Evolutionary conservation across 2,113 vertebrate species (phyloP).

Genomic region (Nerophis lumbriciformis): DNA sequence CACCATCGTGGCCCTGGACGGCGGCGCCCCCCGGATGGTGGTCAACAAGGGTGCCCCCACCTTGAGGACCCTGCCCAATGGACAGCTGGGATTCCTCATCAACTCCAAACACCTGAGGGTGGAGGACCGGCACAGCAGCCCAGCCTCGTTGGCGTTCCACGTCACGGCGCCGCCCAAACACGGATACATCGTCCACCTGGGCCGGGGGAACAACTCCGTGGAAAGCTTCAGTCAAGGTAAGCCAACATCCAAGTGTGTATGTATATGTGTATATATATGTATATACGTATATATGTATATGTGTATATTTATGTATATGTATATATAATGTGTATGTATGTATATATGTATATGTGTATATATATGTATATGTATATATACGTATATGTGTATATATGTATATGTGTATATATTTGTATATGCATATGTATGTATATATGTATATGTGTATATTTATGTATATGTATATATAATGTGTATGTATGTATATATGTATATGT

Average conservation of each 20-base stretch:
- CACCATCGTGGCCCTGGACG: slow-evolving; percentile 77
- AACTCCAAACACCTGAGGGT: slow-evolving; percentile 80
- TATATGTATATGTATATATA: too few species aligned
- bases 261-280: too few species aligned
- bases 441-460: too few species aligned
- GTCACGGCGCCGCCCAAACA: slow-evolving; percentile 78
- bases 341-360: too few species aligned
- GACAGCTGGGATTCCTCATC: slow-evolving; percentile 81
- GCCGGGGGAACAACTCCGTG: slow-evolving; percentile 84
- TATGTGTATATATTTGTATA: too few species aligned
- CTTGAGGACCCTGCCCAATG: slow-evolving; percentile 78
- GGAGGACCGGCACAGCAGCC: slow-evolving; percentile 83
- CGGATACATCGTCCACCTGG: slow-evolving; percentile 82
- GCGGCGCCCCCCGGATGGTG: slow-evolving; percentile 79
- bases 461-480: too few species aligned
- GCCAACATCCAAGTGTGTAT: background rate
- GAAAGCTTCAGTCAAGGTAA: slow-evolving; percentile 89
- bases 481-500: too few species aligned
- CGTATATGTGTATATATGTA: too few species aligned
- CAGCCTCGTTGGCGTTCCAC: slow-evolving; percentile 71
- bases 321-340: too few species aligned
- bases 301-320: too few species aligned
- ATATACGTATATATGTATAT: too few species aligned
- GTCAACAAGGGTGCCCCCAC: slow-evolving; percentile 83
- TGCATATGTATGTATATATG: too few species aligned